Evolutionary conservation across 2,888 invertebrate genomes (phyloP).

Genomic region (Didymodactylos carnosus): DNA sequence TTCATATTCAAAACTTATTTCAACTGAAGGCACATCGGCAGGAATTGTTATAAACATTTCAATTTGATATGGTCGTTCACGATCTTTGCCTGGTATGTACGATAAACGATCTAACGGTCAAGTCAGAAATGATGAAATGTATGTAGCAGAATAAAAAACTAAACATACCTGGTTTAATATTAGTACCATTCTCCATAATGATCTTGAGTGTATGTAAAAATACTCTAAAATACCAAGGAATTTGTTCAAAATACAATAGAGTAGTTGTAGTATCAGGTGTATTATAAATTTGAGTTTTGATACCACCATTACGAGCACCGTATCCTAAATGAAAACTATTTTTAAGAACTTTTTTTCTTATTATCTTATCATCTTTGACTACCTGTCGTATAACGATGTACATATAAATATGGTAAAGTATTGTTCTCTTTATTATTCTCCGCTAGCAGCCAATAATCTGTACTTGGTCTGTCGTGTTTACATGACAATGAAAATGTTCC

Average conservation of each 20-base stretch:
- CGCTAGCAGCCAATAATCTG: too few species aligned
- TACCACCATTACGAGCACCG: constrained; percentile 7
- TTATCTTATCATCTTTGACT: too few species aligned
- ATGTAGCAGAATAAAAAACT: background rate
- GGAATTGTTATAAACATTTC: constrained; percentile 60
- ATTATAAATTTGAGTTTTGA: constrained; percentile 7
- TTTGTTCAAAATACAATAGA: constrained; percentile 63
- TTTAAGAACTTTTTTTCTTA: background rate
- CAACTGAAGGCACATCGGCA: constrained; percentile 43
- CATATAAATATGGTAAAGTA: constrained; percentile 46
- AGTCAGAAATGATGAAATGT: background rate
- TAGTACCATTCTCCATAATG: constrained; percentile 21
- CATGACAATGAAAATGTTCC: background rate
- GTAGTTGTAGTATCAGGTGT: constrained; percentile 38
- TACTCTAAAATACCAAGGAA: constrained; percentile 44
- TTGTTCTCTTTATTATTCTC: background rate
- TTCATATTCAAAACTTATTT: constrained; percentile 66
- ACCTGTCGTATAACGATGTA: constrained; percentile 42
- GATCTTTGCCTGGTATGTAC: constrained; percentile 54
- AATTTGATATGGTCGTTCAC: constrained; percentile 62
- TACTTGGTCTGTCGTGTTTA: constrained; percentile 17
- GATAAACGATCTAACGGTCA: constrained; percentile 16
- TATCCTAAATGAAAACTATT: background rate
- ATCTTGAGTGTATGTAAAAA: constrained; percentile 68
- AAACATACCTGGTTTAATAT: constrained; percentile 20